phyloP scores from a whole-genome alignment of 2,888 invertebrate genomes.

The Gortyna flavago region DNA sequence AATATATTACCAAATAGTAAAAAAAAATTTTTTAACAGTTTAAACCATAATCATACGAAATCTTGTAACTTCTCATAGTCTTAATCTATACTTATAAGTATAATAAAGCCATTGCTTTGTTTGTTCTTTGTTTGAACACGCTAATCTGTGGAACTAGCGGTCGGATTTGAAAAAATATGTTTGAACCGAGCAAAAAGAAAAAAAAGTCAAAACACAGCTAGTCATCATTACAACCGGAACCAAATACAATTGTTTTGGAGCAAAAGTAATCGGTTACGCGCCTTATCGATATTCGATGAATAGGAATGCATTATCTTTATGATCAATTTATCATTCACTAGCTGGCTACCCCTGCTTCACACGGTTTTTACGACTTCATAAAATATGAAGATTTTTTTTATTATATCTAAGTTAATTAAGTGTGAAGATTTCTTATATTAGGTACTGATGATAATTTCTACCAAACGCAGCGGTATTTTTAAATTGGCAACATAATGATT shows the following conservation, averaged over 20 bases:
- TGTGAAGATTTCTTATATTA: not conserved
- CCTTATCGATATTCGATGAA: conserved; percentile 30
- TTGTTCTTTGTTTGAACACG: too few species aligned
- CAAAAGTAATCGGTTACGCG: conserved; percentile 31
- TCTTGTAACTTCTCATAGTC: too few species aligned
- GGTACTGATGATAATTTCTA: not conserved
- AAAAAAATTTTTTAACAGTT: too few species aligned
- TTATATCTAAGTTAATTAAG: not conserved
- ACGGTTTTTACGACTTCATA: not conserved
- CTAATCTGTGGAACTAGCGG: too few species aligned
- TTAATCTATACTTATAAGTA: too few species aligned
- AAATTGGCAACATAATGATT: not conserved
- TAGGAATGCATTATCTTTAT: conserved; percentile 43
- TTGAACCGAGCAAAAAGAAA: too few species aligned
- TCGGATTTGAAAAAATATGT: too few species aligned
- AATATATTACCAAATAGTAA: too few species aligned
- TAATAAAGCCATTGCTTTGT: too few species aligned
- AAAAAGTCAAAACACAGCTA: not conserved
- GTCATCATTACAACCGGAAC: conserved; percentile 17
- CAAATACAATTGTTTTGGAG: conserved; percentile 13
- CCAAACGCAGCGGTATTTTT: not conserved
- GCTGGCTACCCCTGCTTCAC: not conserved
- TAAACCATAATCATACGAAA: too few species aligned
- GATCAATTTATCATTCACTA: conserved; percentile 34
- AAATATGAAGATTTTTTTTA: not conserved